These are phyloP conservation scores for Hemicordylus capensis DNA, from an alignment of 2,113 vertebrate genomes.

Conservation along the genomic window DNA sequence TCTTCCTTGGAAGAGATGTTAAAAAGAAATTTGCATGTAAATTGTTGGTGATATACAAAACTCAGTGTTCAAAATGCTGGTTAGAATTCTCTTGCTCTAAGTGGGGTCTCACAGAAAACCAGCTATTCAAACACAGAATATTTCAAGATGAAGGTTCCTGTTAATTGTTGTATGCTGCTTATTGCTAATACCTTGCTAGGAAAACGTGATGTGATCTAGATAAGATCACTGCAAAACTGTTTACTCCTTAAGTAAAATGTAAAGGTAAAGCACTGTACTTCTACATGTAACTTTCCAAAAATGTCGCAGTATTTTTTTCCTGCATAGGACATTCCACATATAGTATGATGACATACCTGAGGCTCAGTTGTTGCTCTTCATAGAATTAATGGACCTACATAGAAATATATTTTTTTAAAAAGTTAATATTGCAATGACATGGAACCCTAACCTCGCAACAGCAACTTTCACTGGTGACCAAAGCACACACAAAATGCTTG, in stretches of 20 bases:
- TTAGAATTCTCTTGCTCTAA: background rate
- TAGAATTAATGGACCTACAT: background rate
- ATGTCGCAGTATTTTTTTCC: background rate
- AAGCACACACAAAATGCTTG: background rate
- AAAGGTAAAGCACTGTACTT: background rate
- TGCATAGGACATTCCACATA: background rate
- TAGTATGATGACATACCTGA: too few relatives aligned
- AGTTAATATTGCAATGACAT: background rate
- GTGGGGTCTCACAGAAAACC: background rate
- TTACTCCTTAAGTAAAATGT: background rate
- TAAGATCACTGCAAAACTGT: background rate
- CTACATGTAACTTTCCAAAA: background rate
- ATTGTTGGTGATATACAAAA: slow-evolving; percentile 3
- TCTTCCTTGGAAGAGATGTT: background rate
- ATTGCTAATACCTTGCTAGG: background rate
- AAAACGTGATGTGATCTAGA: background rate
- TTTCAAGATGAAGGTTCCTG: background rate
- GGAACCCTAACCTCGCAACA: too few relatives aligned
- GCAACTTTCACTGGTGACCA: background rate
- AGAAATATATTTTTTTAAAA: background rate
- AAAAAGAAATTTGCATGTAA: background rate
- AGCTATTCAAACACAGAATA: background rate
- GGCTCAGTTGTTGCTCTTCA: background rate
- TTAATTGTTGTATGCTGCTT: background rate
- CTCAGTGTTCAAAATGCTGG: background rate